Percentiles rank a stretch among this genome's conserved stretches.
Conservation (phyloP, 2,888 invertebrate species). For the Syrista parreyssii region DNA sequence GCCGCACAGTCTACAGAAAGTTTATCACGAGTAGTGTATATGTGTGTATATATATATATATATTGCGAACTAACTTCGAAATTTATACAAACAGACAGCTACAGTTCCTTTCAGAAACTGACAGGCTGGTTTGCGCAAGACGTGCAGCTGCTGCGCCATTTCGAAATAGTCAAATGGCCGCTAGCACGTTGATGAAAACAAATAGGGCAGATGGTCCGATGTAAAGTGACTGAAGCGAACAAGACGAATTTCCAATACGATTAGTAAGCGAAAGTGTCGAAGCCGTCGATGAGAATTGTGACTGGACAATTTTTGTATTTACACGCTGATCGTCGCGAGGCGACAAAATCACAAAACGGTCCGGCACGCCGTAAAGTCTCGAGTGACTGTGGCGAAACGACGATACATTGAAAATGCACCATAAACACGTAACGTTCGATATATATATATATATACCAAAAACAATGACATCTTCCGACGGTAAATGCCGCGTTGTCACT, state of each 20-base stretch:
- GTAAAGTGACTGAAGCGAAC: neutral
- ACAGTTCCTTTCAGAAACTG: neutral
- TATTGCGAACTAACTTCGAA: neutral
- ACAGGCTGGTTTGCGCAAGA: neutral
- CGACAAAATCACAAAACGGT: neutral
- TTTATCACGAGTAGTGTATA: neutral
- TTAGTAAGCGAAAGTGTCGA: neutral
- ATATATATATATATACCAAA: neutral
- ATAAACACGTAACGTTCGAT: neutral
- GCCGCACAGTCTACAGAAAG: neutral
- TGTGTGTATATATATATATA: too few species aligned
- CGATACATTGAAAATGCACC: neutral
- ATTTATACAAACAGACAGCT: neutral
- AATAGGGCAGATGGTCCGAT: neutral
- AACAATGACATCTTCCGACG: neutral
- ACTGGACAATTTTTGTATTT: too few species aligned
- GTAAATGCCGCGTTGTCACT: neutral
- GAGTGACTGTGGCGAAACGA: neutral
- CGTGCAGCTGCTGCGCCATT: neutral
- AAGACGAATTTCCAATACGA: neutral
- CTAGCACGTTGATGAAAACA: neutral
- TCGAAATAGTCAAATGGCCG: neutral
- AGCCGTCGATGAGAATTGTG: neutral
- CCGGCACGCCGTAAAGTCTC: neutral
- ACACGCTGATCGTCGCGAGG: too few species aligned